Evolutionary conservation across 2,888 invertebrate genomes (phyloP).

Genomic region (Idaea dimidiata): DNA sequence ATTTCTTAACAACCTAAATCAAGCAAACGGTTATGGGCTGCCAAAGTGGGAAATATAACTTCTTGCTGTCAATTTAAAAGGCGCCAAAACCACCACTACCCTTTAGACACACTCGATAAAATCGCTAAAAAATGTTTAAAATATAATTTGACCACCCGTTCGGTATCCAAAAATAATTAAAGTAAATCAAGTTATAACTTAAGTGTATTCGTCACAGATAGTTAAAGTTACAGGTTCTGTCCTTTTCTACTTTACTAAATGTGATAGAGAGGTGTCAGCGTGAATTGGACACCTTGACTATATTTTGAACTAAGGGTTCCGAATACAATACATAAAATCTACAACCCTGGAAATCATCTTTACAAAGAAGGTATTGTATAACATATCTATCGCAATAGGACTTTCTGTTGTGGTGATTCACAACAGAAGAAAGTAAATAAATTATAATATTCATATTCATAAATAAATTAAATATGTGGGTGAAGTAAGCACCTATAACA

Average conservation of each 20-base stretch:
- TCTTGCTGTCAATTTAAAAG: slow-evolving; percentile 46
- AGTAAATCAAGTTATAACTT: slow-evolving; percentile 62
- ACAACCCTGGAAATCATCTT: neutral
- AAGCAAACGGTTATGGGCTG: slow-evolving; percentile 43
- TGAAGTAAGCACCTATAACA: too few relatives aligned
- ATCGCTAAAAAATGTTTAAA: slow-evolving; percentile 40
- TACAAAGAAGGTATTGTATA: too few relatives aligned
- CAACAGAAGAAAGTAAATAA: too few relatives aligned
- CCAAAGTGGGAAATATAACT: slow-evolving; percentile 47
- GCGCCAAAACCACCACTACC: slow-evolving; percentile 64
- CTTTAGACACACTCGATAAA: slow-evolving; percentile 65
- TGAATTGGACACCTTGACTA: slow-evolving; percentile 40
- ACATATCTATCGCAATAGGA: too few relatives aligned
- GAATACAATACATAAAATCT: slow-evolving; percentile 5
- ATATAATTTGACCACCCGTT: slow-evolving; percentile 42
- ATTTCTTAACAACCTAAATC: slow-evolving; percentile 38
- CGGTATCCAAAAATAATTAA: slow-evolving; percentile 47
- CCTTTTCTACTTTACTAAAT: slow-evolving; percentile 11
- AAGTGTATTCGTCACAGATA: slow-evolving; percentile 39
- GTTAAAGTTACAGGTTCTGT: slow-evolving; percentile 22
- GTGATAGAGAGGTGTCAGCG: slow-evolving; percentile 13
- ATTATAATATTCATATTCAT: too few relatives aligned
- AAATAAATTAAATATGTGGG: too few relatives aligned
- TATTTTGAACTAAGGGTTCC: slow-evolving; percentile 11
- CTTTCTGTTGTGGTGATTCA: too few relatives aligned